Evolutionary conservation across 2,113 vertebrate genomes (phyloP).

Genomic region (Eulemur macaco): DNA sequence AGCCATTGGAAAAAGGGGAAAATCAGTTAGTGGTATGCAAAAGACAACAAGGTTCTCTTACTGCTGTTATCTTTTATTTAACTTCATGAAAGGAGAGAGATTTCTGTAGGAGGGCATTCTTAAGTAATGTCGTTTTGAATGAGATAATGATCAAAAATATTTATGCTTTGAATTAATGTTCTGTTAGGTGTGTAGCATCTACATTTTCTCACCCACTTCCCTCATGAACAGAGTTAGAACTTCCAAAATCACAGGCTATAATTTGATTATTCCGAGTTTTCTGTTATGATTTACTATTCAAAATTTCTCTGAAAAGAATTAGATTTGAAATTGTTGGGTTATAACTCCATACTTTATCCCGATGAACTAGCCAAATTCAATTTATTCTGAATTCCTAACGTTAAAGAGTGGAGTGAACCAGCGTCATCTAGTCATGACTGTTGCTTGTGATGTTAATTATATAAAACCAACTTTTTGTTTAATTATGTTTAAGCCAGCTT

Average conservation of each 20-base stretch:
- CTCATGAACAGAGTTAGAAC: background rate
- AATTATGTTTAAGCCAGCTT: background rate
- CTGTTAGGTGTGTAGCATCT: background rate
- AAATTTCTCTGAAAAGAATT: background rate
- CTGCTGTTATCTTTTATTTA: slow-evolving; percentile 42
- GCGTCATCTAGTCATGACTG: background rate
- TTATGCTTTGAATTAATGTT: background rate
- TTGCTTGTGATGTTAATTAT: background rate
- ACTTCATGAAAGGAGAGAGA: background rate
- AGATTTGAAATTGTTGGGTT: background rate
- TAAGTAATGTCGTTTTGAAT: background rate
- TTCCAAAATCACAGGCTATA: background rate
- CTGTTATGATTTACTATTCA: background rate
- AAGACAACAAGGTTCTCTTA: background rate
- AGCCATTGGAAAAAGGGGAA: background rate
- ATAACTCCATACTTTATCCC: background rate
- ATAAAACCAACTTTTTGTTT: background rate
- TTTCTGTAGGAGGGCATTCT: background rate
- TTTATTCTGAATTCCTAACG: background rate
- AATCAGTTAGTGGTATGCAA: background rate
- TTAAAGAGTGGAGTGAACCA: background rate
- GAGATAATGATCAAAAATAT: background rate
- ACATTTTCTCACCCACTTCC: background rate
- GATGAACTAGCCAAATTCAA: background rate
- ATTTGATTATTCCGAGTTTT: background rate